Percentiles rank a stretch among this genome's conserved stretches.
Conservation (phyloP, 2,888 invertebrate species). For the Chaetogeoica ovagalla region DNA sequence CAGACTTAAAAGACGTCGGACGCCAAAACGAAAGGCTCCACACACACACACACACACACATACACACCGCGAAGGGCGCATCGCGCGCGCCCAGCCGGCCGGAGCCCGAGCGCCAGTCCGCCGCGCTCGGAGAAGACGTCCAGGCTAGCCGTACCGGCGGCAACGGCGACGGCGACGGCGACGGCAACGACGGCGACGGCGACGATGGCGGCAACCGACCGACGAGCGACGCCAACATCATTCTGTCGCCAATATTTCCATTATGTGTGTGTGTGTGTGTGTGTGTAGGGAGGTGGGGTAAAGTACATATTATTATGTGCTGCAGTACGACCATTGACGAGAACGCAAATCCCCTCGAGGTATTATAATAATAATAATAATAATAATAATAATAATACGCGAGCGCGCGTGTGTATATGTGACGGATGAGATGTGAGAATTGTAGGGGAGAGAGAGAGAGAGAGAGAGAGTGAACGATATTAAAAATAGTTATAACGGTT, state of each 20-base stretch:
- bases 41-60: constrained; percentile 30
- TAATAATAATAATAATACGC: constrained; percentile 12
- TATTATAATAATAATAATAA: constrained; percentile 30
- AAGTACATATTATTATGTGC: constrained; percentile 7
- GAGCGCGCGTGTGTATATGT: neutral
- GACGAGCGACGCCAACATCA: constrained; percentile 54
- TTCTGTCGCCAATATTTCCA: constrained; percentile 54
- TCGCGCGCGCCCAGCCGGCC: constrained; percentile 46
- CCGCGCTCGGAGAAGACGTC: constrained; percentile 43
- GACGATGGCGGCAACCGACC: neutral
- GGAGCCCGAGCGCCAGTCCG: constrained; percentile 50
- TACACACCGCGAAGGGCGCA: constrained; percentile 6
- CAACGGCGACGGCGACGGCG: constrained; percentile 29
- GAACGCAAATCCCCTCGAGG: constrained; percentile 26
- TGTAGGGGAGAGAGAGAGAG: neutral
- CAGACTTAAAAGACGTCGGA: constrained; percentile 51
- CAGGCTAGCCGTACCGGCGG: constrained; percentile 54
- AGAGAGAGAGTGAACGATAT: neutral
- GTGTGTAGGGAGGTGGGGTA: neutral
- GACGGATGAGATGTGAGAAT: no score
- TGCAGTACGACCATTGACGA: neutral
- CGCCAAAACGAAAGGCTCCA: constrained; percentile 51
- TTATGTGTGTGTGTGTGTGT: constrained; percentile 48
- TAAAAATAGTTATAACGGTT: constrained; percentile 43
- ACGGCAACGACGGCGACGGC: neutral